phyloP scores from a whole-genome alignment of 1,140 invertebrate genomes.

The Zelostemma sp. region DNA sequence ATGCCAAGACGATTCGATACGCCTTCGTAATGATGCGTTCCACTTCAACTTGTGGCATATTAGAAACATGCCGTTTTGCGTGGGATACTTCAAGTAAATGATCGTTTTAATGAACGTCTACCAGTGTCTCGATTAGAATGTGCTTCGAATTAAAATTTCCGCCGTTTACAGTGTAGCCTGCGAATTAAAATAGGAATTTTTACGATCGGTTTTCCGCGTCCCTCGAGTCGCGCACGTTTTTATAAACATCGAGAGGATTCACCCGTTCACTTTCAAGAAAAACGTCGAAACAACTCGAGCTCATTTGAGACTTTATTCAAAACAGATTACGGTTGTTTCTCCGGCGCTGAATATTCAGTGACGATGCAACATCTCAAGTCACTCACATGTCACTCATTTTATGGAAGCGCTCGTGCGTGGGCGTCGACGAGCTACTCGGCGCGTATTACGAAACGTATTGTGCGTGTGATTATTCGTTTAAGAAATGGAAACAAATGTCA shows the following conservation, averaged over 20 bases:
- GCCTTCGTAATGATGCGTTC: constrained; percentile 32
- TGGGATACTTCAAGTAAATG: background rate
- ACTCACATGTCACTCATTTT: constrained; percentile 35
- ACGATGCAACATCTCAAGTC: constrained; percentile 41
- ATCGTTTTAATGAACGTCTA: background rate
- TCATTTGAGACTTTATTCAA: constrained; percentile 5
- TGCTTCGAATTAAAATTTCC: background rate
- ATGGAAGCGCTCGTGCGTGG: constrained; percentile 37
- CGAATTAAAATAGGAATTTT: too few species aligned
- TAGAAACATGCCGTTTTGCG: constrained; percentile 34
- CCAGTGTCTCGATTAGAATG: background rate
- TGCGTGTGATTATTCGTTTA: constrained; percentile 44
- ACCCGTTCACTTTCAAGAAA: too few species aligned
- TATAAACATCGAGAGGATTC: background rate
- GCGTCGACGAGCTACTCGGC: constrained; percentile 45
- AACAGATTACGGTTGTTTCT: constrained; percentile 31
- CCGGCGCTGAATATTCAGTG: constrained; percentile 38
- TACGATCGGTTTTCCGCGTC: too few species aligned
- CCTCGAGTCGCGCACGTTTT: background rate
- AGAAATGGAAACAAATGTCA: constrained; percentile 31
- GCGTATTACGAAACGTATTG: constrained; percentile 42
- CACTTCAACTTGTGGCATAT: constrained; percentile 22
- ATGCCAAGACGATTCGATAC: constrained; percentile 25
- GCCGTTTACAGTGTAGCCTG: too few species aligned
- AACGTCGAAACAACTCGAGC: constrained; percentile 11